Conservation (phyloP, 2,888 invertebrate species). For the Noctua comes region DNA sequence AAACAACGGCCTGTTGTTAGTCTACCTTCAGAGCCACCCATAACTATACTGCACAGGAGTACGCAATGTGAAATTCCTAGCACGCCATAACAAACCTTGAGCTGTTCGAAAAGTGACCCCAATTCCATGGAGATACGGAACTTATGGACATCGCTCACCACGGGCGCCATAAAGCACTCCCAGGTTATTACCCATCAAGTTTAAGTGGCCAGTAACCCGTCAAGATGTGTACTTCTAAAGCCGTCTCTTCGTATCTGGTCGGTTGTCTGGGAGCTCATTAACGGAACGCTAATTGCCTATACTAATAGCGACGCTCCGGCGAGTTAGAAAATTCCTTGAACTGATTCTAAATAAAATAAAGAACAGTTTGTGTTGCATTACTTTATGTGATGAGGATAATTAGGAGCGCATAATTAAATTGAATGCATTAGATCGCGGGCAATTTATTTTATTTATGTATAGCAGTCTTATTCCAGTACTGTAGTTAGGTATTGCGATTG, state of each 20-base stretch:
- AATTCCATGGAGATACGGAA: constrained; percentile 78
- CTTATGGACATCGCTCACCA: constrained; percentile 71
- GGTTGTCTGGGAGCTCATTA: constrained; percentile 85
- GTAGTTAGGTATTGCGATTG: not conserved
- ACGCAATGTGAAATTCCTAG: constrained; percentile 56
- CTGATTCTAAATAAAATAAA: constrained; percentile 83
- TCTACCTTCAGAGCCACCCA: constrained; percentile 9
- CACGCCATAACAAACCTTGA: constrained; percentile 41
- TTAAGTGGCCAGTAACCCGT: constrained; percentile 72
- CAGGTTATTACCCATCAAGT: constrained; percentile 77
- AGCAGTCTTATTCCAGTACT: constrained; percentile 11
- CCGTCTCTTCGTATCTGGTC: constrained; percentile 74
- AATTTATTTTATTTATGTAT: constrained; percentile 34
- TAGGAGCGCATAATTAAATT: constrained; percentile 53
- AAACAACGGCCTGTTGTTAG: constrained; percentile 22
- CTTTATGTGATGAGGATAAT: constrained; percentile 60
- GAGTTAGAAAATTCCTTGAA: constrained; percentile 86
- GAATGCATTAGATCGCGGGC: constrained; percentile 15
- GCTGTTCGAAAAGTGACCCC: constrained; percentile 75
- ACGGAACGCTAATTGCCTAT: constrained; percentile 86
- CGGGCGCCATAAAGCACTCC: constrained; percentile 76
- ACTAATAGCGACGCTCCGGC: constrained; percentile 85
- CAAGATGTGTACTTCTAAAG: constrained; percentile 59
- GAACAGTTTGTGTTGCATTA: constrained; percentile 73
- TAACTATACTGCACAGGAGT: constrained; percentile 40